These are phyloP conservation scores for Drosophila asahinai DNA, from an alignment of 1,140 invertebrate species.

Conservation along the genomic window DNA sequence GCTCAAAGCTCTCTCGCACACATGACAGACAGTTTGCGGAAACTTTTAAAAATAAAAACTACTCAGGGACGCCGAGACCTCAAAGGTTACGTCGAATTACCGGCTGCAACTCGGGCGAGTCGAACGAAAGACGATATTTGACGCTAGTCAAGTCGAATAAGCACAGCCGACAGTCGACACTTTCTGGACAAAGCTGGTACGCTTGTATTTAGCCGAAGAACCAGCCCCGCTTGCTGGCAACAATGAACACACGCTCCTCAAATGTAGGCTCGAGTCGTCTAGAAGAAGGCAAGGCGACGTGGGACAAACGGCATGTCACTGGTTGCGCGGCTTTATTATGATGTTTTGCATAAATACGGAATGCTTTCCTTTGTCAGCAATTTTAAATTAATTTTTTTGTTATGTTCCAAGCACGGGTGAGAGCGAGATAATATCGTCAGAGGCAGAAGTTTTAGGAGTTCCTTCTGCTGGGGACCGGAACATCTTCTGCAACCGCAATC, in stretches of 20 bases:
- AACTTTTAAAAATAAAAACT: constrained; percentile 51
- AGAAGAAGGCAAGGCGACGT: background rate
- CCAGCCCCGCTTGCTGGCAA: background rate
- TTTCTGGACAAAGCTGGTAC: background rate
- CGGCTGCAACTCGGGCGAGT: constrained; percentile 1
- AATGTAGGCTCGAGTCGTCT: background rate
- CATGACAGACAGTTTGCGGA: constrained; percentile 54
- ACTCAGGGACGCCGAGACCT: constrained; percentile 17
- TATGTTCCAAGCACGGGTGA: constrained; percentile 2
- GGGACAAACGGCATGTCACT: constrained; percentile 19
- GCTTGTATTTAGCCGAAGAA: background rate
- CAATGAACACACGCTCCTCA: background rate
- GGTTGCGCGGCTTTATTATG: constrained; percentile 34
- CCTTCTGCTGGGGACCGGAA: too few species aligned
- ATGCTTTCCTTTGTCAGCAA: constrained; percentile 69
- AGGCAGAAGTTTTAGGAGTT: too few species aligned
- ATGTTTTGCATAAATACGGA: constrained; percentile 71
- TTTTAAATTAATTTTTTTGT: constrained; percentile 75
- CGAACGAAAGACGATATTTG: background rate
- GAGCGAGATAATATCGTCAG: background rate
- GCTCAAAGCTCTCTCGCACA: constrained; percentile 20
- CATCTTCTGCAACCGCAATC: constrained; percentile 52
- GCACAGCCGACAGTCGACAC: background rate
- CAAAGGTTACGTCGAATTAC: constrained; percentile 36
- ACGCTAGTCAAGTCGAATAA: constrained; percentile 11